Percentiles rank a stretch among this genome's conserved stretches.
Conservation (phyloP, 1,140 invertebrate species). For the Danaus plexippus region DNA sequence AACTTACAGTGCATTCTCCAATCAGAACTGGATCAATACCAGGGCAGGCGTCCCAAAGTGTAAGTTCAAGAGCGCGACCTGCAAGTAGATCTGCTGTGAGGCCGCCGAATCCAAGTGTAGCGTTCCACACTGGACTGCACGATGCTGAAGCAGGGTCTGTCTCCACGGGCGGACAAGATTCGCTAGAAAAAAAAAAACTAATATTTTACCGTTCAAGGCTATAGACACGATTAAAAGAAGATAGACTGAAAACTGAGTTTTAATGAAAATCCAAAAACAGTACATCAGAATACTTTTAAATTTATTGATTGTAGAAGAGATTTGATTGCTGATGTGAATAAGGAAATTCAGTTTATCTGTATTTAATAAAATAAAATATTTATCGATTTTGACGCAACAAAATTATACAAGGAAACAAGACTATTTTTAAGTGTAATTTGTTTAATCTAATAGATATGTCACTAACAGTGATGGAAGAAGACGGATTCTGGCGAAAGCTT, state of each 20-base stretch:
- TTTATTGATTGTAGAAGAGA: too few species aligned
- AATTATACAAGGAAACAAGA: too few species aligned
- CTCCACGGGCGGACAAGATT: conserved; percentile 80
- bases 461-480: conserved; percentile 84
- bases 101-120: conserved; percentile 85
- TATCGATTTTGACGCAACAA: too few species aligned
- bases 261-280: too few species aligned
- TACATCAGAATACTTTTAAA: too few species aligned
- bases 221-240: too few species aligned
- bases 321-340: too few species aligned
- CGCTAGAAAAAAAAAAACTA: conserved; percentile 64
- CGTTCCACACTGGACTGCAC: conserved; percentile 91
- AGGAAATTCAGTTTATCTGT: too few species aligned
- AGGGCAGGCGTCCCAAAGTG: conserved; percentile 88
- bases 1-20: conserved; percentile 85
- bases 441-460: not conserved
- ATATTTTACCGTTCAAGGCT: too few species aligned
- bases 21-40: conserved; percentile 87
- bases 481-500: conserved; percentile 86
- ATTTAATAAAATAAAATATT: too few species aligned
- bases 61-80: conserved; percentile 87
- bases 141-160: conserved; percentile 87
- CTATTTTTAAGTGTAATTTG: too few species aligned
- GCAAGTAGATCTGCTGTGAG: conserved; percentile 84
- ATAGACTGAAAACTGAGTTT: too few species aligned